phyloP scores from a whole-genome alignment of 92 coral and sea anemone genomes.

The Pocillopora meandrina region DNA sequence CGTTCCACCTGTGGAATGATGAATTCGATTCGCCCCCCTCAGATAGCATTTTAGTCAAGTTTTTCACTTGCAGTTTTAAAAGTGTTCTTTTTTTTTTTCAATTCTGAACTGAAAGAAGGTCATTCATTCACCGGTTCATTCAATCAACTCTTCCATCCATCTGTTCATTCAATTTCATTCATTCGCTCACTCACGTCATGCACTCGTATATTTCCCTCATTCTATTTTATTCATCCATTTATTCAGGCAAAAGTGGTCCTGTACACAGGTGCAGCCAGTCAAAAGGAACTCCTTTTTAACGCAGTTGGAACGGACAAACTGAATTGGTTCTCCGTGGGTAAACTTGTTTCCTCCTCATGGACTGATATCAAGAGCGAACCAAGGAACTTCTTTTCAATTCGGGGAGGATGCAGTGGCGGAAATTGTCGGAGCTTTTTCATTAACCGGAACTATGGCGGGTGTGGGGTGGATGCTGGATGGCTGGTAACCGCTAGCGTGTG shows the following conservation, averaged over 20 bases:
- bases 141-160: not conserved
- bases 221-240: not conserved
- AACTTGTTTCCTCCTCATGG: conserved; percentile 60
- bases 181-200: no score
- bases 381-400: conserved; percentile 50
- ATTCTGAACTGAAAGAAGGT: not conserved
- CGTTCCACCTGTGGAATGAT: no score
- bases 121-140: no score
- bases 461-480: conserved; percentile 60
- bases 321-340: conserved; percentile 49
- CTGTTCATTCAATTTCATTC: no score
- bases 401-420: not conserved
- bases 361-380: conserved; percentile 41
- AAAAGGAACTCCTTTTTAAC: conserved; percentile 45
- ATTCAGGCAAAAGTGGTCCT: conserved; percentile 24
- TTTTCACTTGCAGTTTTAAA: not conserved
- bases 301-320: conserved; percentile 44
- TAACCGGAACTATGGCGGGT: conserved; percentile 47
- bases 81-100: not conserved
- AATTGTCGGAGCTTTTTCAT: conserved; percentile 50
- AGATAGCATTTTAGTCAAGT: no score
- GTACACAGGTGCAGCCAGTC: conserved; percentile 1
- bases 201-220: no score
- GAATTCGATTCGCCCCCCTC: no score
- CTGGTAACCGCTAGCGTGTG: not conserved